Conservation (phyloP, 2,888 invertebrate species). For the Proisotoma minuta region DNA sequence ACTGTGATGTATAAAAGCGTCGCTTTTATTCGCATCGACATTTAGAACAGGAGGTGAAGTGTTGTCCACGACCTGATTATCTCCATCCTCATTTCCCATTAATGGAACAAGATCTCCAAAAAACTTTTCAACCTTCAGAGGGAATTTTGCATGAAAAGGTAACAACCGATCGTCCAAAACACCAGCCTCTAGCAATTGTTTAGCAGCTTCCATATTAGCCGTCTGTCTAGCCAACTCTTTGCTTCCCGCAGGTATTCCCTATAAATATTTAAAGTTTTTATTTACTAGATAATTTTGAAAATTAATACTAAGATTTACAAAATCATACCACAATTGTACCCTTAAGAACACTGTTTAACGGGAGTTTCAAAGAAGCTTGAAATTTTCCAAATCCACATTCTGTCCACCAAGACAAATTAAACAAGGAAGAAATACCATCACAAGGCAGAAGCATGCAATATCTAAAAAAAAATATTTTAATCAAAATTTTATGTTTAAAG, state of each 20-base stretch:
- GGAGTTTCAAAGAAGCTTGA: conserved; percentile 64
- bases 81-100: background rate
- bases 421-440: conserved; percentile 69
- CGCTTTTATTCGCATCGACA: background rate
- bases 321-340: conserved; percentile 63
- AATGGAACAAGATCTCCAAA: conserved; percentile 20
- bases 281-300: conserved; percentile 1
- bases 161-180: conserved; percentile 67
- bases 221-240: conserved; percentile 70
- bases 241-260: conserved; percentile 60
- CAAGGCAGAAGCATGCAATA: conserved; percentile 75
- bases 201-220: conserved; percentile 73
- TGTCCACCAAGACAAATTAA: conserved; percentile 56
- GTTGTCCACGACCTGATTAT: background rate
- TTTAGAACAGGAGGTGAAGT: conserved; percentile 22
- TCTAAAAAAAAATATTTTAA: conserved; percentile 48
- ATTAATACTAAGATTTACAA: background rate
- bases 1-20: background rate
- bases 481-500: background rate
- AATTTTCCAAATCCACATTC: conserved; percentile 47
- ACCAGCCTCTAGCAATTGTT: conserved; percentile 62
- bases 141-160: conserved; percentile 54
- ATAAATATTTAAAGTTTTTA: conserved; percentile 35
- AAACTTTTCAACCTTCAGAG: conserved; percentile 7
- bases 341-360: conserved; percentile 70